Percentiles rank a stretch among this genome's conserved stretches.
Conservation (phyloP, 2,113 vertebrate species). For the Melierax canorus region DNA sequence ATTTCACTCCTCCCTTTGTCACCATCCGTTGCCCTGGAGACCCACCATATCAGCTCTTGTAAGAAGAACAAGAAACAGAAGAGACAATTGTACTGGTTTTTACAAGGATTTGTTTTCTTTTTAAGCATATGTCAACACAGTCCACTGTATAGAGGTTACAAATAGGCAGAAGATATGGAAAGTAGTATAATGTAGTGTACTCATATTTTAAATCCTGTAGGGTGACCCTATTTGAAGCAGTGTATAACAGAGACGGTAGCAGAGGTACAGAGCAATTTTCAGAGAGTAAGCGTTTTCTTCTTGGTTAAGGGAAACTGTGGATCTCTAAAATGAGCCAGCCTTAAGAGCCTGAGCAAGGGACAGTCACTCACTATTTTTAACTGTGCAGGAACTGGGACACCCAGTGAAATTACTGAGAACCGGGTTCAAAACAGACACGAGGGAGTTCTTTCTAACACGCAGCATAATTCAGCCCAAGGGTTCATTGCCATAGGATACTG, state of each 20-base stretch:
- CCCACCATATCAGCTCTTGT: neutral
- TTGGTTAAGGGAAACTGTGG: neutral
- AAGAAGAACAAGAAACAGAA: neutral
- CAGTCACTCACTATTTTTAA: neutral
- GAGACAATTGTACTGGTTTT: neutral
- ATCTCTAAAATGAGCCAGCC: neutral
- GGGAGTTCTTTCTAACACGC: neutral
- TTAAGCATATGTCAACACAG: neutral
- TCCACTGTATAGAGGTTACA: neutral
- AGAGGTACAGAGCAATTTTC: neutral
- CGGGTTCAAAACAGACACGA: neutral
- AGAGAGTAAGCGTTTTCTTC: neutral
- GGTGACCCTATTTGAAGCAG: neutral
- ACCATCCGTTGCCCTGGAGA: neutral
- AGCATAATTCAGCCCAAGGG: neutral
- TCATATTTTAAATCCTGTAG: neutral
- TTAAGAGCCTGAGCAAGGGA: neutral
- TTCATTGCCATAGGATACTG: neutral
- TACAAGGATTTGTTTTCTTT: neutral
- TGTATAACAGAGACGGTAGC: neutral
- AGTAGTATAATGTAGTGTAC: fast-evolving
- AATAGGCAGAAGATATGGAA: neutral
- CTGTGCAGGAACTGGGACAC: neutral
- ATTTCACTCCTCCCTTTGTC: neutral
- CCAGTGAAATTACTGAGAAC: neutral